These are phyloP conservation scores for Drosophila merina DNA, from an alignment of 2,888 invertebrate species.

Conservation along the genomic window DNA sequence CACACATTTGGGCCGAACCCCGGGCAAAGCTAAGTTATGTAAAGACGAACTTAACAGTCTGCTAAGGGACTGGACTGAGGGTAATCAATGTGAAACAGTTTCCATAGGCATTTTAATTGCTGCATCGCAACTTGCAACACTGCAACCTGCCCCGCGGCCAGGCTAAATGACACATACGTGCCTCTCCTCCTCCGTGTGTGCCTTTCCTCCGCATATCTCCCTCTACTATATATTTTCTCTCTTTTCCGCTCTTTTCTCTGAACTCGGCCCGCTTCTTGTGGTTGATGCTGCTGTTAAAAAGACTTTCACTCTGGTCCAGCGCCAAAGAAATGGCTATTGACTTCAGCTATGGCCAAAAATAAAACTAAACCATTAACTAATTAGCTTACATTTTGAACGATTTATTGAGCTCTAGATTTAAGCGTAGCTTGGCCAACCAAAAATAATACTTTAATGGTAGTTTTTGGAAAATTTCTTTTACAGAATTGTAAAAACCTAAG, in stretches of 20 bases:
- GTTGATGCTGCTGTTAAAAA: constrained; percentile 39
- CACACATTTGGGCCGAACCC: constrained; percentile 34
- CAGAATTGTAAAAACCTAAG: not conserved
- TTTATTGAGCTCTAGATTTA: constrained; percentile 34
- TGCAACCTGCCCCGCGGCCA: constrained; percentile 60
- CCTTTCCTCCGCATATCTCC: constrained; percentile 7
- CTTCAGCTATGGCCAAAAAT: constrained; percentile 67
- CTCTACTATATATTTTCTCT: constrained; percentile 9
- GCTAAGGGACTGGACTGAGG: constrained; percentile 37
- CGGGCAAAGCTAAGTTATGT: constrained; percentile 40
- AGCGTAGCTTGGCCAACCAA: constrained; percentile 16
- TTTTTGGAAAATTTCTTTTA: not conserved
- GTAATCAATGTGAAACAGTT: constrained; percentile 59
- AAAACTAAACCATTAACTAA: constrained; percentile 69
- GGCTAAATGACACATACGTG: constrained; percentile 69
- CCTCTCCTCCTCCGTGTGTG: constrained; percentile 3
- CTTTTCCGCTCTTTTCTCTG: constrained; percentile 5
- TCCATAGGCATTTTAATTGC: constrained; percentile 72
- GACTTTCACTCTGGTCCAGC: constrained; percentile 67
- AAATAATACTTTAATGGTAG: constrained; percentile 11
- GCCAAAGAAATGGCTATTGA: constrained; percentile 70
- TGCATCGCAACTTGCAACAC: constrained; percentile 43
- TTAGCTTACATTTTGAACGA: constrained; percentile 58
- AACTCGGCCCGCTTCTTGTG: constrained; percentile 39
- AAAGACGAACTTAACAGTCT: constrained; percentile 31